Evolutionary conservation across 2,888 invertebrate species (phyloP), one percentile per base, ranked within the genome.

Genomic region (Mythimna loreyi): DNA sequence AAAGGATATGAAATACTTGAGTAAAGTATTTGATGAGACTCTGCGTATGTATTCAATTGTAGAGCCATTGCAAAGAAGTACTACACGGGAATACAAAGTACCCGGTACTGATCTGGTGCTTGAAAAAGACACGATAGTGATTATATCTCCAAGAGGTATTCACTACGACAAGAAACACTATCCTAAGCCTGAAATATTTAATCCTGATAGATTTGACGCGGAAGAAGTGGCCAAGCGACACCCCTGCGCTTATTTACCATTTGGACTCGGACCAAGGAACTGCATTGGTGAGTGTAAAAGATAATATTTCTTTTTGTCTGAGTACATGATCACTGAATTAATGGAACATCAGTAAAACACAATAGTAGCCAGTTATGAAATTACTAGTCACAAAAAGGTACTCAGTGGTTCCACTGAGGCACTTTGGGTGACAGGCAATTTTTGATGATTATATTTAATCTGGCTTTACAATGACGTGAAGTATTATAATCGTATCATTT

Each of bases 241-340:
- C 68, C 81, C 89, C 0, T 92, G 90, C 75, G 91, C 91, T 3
- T 94, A 89, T 73, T 67, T 94, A 63, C 93, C 94, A 3, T 94
- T 94, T 75, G 94, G 94, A 56, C 86, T 88, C 40, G 94, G 94
- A 9, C 93, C 93, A 3, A 86, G 94, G 60, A 92, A 92, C 66
- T 95, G 94, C 72, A 92, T 93, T 9, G 94, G 93, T 94, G 83
- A 88, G 90, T 85, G n/a, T n/a, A n/a, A n/a, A n/a, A n/a, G n/a
- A n/a, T n/a, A n/a, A n/a, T n/a, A n/a, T n/a, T n/a, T n/a, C n/a
- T n/a, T n/a, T n/a, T n/a, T n/a, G n/a, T n/a, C n/a, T n/a, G n/a
- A n/a, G n/a, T n/a, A n/a, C n/a, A n/a, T n/a, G n/a, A n/a, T n/a
- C n/a, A n/a, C n/a, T n/a, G n/a, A n/a, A n/a, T n/a, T n/a, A n/a